Conservation (phyloP, 2,888 invertebrate genomes). For the Holacanthella duospinosa region DNA sequence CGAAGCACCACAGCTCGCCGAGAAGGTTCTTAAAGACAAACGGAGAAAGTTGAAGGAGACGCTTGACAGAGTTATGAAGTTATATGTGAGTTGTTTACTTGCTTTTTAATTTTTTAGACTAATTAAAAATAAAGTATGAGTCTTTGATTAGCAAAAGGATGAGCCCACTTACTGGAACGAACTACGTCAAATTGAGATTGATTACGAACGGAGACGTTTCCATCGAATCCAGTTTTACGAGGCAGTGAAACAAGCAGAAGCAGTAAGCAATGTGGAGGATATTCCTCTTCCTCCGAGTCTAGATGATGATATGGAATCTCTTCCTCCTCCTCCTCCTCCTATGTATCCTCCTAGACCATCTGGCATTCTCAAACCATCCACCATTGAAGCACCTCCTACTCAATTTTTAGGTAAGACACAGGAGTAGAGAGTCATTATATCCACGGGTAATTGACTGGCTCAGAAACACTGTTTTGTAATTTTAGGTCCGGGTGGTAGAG, state of each 20-base stretch:
- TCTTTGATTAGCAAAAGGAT: constrained; percentile 66
- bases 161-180: constrained; percentile 90
- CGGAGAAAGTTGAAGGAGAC: constrained; percentile 90
- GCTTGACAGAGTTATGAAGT: constrained; percentile 80
- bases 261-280: constrained; percentile 76
- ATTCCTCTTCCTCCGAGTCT: constrained; percentile 70
- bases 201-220: constrained; percentile 79
- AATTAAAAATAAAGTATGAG: background rate
- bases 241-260: constrained; percentile 88
- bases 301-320: constrained; percentile 17
- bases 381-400: constrained; percentile 25
- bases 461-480: too few species aligned
- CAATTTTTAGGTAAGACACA: background rate
- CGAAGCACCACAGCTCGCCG: constrained; percentile 87
- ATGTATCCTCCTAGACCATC: constrained; percentile 48
- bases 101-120: background rate
- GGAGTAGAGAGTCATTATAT: too few species aligned
- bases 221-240: constrained; percentile 86
- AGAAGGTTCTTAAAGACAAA: constrained; percentile 93
- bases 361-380: constrained; percentile 59
- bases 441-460: too few species aligned
- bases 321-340: constrained; percentile 30
- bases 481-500: constrained; percentile 29
- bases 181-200: constrained; percentile 76
- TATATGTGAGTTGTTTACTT: constrained; percentile 65